A percentile compares a stretch with the other conserved stretches of the same genome.
These are phyloP conservation scores for Paraescarpia echinospica DNA, from an alignment of 1,140 invertebrate species.

Conservation along the genomic window DNA sequence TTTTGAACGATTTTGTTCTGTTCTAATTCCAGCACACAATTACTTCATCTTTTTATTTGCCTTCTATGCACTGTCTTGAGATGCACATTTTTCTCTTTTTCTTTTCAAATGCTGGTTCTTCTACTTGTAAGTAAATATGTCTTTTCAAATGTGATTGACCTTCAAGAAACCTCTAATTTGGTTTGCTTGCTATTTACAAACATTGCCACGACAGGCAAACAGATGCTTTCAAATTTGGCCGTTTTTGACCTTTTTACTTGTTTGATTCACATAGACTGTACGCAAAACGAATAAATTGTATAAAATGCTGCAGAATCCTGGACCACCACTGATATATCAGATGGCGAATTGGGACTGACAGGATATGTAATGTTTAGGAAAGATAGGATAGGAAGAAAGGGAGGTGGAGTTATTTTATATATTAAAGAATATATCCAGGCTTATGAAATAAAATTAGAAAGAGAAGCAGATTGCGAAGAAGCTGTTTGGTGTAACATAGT, in stretches of 20 bases:
- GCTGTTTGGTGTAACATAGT: no score
- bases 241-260: background rate
- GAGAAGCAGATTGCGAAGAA: no score
- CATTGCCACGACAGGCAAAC: background rate
- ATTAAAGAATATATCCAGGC: no score
- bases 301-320: no score
- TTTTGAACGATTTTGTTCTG: background rate
- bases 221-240: background rate
- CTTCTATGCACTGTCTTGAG: background rate
- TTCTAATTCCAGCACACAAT: background rate
- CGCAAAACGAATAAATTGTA: background rate
- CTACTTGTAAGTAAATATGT: background rate
- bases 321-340: no score
- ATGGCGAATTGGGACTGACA: no score
- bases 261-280: background rate
- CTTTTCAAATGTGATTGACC: background rate
- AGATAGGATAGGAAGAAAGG: no score
- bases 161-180: background rate
- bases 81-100: background rate
- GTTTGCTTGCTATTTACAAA: background rate
- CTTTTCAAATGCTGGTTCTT: background rate
- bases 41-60: conserved; percentile 5
- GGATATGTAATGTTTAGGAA: no score
- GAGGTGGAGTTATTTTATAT: no score
- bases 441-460: no score